These are phyloP conservation scores for Brachypodius melanocephalos DNA, from an alignment of 2,113 vertebrate species.

Conservation along the genomic window DNA sequence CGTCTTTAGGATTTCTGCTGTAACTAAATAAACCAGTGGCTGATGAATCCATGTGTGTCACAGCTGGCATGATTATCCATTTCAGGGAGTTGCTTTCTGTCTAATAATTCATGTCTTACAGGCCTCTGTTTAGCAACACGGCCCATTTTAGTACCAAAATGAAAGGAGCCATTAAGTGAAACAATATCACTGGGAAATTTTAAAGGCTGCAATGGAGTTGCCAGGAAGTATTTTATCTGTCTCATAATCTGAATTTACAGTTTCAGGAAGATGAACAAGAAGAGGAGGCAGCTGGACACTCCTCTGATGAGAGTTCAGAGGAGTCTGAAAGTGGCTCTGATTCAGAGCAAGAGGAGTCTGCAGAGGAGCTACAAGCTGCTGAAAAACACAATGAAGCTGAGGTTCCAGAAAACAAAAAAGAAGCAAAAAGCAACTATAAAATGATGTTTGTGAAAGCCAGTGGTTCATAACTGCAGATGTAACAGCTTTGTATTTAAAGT, in stretches of 20 bases:
- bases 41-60: not conserved
- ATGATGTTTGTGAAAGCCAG: conserved; percentile 86
- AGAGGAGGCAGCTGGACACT: conserved; percentile 58
- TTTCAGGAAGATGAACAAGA: conserved; percentile 71
- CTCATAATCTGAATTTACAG: conserved; percentile 54
- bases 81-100: not conserved
- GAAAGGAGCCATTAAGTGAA: not conserved
- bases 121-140: not conserved
- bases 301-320: conserved; percentile 75
- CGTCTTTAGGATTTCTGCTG: not conserved
- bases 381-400: conserved; percentile 71
- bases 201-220: not conserved
- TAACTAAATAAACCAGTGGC: not conserved
- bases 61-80: not conserved
- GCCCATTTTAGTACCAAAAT: not conserved
- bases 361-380: conserved; percentile 69
- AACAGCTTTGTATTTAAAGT: conserved; percentile 75
- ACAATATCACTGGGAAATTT: not conserved
- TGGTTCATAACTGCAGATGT: conserved; percentile 74
- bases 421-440: conserved; percentile 83
- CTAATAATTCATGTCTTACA: not conserved
- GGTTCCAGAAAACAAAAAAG: conserved; percentile 71
- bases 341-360: conserved; percentile 72
- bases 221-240: not conserved
- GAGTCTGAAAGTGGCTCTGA: conserved; percentile 75